Evolutionary conservation across 2,113 vertebrate genomes (phyloP), one percentile per base, ranked within the genome.

Genomic region (Mustela nigripes): DNA sequence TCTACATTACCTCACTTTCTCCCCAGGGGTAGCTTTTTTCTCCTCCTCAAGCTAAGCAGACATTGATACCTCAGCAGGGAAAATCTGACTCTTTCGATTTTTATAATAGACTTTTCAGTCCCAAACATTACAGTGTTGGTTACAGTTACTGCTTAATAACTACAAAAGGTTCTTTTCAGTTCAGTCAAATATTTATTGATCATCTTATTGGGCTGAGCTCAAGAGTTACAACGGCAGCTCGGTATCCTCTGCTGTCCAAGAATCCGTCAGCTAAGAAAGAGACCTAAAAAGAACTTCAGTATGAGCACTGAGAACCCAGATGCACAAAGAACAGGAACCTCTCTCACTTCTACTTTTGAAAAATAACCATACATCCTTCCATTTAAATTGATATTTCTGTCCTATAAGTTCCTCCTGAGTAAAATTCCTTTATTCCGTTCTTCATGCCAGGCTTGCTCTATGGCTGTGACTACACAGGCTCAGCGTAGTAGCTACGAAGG

Each of bases 1-100:
- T 94, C 88, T 95, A 89, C 90, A 76, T 97, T 95, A 97, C 92
- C 89, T 98, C 93, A 81, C n/a, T 91, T 36, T 96, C 62, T 31
- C 63, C 83, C 96, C 62, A 94, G 96, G 97, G 71, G 79, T 31
- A 74, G 79, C 0, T 80, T 65, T 65, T 63, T 65, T 65, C 95
- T 85, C 97, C 92, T 97, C 36, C 76, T 95, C 65, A 83, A 80
- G 45, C 89, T 39, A 95, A 89, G 58, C 60, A 87, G 81, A 78
- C 92, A 95, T 96, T 93, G 96, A 26, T 80, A 97, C 90, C 84
- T 95, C 22, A 80, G 50, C 63, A 81, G 82, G 53, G 18, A 81
- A 93, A 95, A 56, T 79, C 97, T 97, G 96, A 97, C 73, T 97
- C 48, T 91, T 58, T 15, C 4, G 92, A 89, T 89, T 92, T 95